Evolutionary conservation across 2,797 vertebrate species (phyloP).

Genomic region (Sarcoramphus papa): DNA sequence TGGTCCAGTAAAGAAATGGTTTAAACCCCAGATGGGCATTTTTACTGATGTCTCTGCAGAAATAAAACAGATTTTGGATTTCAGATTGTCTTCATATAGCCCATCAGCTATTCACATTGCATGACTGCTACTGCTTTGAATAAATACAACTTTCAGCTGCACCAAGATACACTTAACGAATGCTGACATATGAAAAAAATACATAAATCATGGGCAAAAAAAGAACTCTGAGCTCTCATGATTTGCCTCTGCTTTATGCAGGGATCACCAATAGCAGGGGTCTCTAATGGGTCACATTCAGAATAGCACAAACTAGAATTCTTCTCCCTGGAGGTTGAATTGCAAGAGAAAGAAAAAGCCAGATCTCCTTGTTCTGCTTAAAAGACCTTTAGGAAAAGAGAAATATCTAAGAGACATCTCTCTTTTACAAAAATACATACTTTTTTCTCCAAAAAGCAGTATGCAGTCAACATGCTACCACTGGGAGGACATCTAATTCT

Average conservation of each 20-base stretch:
- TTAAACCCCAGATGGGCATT: conserved; percentile 89
- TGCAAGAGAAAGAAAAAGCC: neutral
- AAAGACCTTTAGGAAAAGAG: neutral
- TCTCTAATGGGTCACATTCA: neutral
- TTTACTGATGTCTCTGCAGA: conserved; percentile 94
- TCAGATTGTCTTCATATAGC: neutral
- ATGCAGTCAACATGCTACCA: conserved; percentile 15
- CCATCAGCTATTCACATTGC: neutral
- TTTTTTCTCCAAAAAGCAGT: neutral
- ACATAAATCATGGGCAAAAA: neutral
- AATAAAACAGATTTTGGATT: conserved; percentile 23
- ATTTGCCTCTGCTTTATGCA: neutral
- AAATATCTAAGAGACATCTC: neutral
- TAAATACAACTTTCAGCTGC: neutral
- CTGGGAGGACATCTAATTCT: conserved; percentile 23
- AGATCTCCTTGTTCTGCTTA: neutral
- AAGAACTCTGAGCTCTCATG: neutral
- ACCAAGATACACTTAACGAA: neutral
- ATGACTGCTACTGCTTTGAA: neutral
- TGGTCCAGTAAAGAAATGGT: conserved; percentile 96
- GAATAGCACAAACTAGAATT: neutral
- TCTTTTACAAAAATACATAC: neutral
- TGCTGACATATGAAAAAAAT: neutral
- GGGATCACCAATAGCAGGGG: neutral
- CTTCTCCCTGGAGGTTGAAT: neutral